Percentiles rank a stretch among this genome's conserved stretches.
Conservation (phyloP, 2,888 invertebrate genomes). For the Drymonia ruficornis region DNA sequence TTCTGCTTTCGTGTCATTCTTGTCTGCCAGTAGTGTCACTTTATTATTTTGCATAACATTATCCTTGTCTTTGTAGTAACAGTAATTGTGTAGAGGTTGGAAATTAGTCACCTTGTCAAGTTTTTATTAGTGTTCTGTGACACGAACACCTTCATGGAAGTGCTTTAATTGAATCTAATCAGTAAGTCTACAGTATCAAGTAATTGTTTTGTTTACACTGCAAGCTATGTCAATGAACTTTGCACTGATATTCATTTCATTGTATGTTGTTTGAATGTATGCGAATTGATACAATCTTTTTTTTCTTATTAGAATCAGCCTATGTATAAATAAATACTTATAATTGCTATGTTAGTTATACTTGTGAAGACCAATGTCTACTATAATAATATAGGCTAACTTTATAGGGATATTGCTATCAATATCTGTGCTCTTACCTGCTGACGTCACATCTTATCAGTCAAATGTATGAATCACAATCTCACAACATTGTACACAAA, state of each 20-base stretch:
- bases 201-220: constrained; percentile 50
- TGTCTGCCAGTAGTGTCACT: constrained; percentile 11
- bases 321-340: neutral
- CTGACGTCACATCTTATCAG: constrained; percentile 50
- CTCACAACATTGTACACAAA: constrained; percentile 40
- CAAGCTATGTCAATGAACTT: constrained; percentile 44
- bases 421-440: constrained; percentile 24
- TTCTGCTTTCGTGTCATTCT: constrained; percentile 18
- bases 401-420: no score
- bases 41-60: constrained; percentile 22
- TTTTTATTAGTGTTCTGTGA: neutral
- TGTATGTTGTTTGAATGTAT: constrained; percentile 6
- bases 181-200: constrained; percentile 26
- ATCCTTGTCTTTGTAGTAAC: neutral
- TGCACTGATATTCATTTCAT: constrained; percentile 17
- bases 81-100: neutral
- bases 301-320: neutral
- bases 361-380: no score
- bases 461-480: constrained; percentile 48
- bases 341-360: no score
- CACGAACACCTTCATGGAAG: constrained; percentile 18
- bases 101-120: neutral
- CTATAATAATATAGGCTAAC: no score
- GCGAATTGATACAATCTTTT: neutral
- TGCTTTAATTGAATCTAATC: constrained; percentile 40